A percentile compares a stretch with the other conserved stretches of the same genome.
Conservation (phyloP, 2,888 invertebrate species). For the Spodoptera littoralis region DNA sequence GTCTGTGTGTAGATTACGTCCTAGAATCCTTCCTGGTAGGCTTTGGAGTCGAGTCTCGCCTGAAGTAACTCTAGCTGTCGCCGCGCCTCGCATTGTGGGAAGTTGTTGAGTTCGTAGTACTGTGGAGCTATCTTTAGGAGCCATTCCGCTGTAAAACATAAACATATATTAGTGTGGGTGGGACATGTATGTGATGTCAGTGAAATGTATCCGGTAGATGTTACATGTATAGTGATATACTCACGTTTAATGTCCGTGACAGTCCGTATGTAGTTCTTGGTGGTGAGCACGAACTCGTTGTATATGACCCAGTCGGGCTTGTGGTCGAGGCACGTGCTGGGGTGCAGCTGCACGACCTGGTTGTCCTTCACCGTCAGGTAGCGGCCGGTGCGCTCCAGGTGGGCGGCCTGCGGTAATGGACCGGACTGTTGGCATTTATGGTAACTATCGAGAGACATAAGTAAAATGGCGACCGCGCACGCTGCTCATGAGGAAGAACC, state of each 20-base stretch:
- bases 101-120: conserved; percentile 99
- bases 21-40: conserved; percentile 96
- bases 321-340: conserved; percentile 99
- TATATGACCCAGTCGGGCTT: conserved; percentile 99
- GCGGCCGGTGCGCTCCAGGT: conserved; percentile 98
- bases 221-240: no score
- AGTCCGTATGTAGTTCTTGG: conserved; percentile 99
- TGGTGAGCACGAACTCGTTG: conserved; percentile 99
- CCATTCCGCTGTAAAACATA: conserved; percentile 93
- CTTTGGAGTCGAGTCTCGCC: conserved; percentile 94
- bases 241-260: conserved; percentile 99
- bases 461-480: no score
- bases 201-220: no score
- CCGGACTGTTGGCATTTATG: no score
- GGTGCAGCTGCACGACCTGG: conserved; percentile 99
- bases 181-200: no score
- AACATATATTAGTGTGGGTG: no score
- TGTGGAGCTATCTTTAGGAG: conserved; percentile 98
- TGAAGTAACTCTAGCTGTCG: conserved; percentile 96
- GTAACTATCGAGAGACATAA: no score
- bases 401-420: conserved; percentile 95
- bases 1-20: conserved; percentile 1
- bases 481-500: no score
- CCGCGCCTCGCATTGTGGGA: conserved; percentile 99
- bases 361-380: conserved; percentile 99